Base-by-base conservation (phyloP, 2,888 invertebrate species). In the Parapristionchus giblindavisi region DNA sequence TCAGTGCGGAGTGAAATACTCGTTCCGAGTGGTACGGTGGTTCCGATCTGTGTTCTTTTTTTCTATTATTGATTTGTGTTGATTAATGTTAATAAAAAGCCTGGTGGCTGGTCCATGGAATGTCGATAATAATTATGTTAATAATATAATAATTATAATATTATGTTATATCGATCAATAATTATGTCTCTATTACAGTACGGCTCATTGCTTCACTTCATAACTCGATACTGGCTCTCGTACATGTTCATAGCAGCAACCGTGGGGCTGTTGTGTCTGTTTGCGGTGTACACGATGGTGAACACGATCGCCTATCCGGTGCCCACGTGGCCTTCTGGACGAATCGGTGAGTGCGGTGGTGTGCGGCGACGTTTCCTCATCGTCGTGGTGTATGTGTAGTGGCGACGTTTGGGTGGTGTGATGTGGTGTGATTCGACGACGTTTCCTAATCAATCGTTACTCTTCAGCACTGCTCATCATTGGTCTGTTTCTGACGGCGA, bases 1-100 rank as follows among this genome's bases (percentile, higher is more conserved):
- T 8, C 66, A 66, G 51, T 66, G 66, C 51, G 66, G 66, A 4
- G 66, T 38, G 66, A 14, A 36, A 34, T 66, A 66, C 66, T 32
- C 43, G 6, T 66, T 21, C 32, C 21, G 51, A 32, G 66, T 66
- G 66, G 66, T 66, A 66, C 43, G 43, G 66, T 14, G n/a, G n/a
- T n/a, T n/a, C n/a, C n/a, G n/a, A n/a, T n/a, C n/a, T n/a, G n/a
- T n/a, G 21, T 48, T 11, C 48, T 21, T 48, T 48, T 21, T 48
- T 48, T 14, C 21, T 21, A 48, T 48, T 48, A 48, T 48, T 48
- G 48, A 48, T 48, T 48, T 48, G 48, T 48, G 48, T 48, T 48
- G 48, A 48, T n/a, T n/a, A n/a, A n/a, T n/a, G n/a, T n/a, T n/a
- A n/a, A n/a, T n/a, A n/a, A n/a, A n/a, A n/a, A n/a, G n/a, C n/a